phyloP scores from a whole-genome alignment of 1,140 invertebrate genomes.

The Tachypleus tridentatus region DNA sequence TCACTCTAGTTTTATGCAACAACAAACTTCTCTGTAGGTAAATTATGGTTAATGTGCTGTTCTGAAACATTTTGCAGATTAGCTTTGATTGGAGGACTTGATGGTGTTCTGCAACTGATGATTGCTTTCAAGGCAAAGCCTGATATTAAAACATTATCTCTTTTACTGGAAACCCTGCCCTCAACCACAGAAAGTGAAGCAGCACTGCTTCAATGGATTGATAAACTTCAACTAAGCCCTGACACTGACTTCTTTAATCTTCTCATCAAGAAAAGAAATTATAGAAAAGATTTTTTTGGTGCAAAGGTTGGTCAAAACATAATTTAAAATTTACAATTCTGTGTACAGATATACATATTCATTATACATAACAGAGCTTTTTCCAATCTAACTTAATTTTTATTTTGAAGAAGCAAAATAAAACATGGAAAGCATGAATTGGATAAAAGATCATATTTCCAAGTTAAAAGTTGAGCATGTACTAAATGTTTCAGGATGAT shows the following conservation, averaged over 20 bases:
- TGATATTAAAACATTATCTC: constrained; percentile 62
- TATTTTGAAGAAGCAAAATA: no score
- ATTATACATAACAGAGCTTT: no score
- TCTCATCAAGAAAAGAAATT: constrained; percentile 62
- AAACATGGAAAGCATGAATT: no score
- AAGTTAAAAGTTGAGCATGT: no score
- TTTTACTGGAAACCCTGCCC: constrained; percentile 57
- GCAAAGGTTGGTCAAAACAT: constrained; percentile 45
- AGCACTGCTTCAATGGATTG: constrained; percentile 46
- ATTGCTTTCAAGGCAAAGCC: constrained; percentile 48
- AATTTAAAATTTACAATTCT: no score
- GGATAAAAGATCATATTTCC: no score
- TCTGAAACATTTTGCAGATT: constrained; percentile 37
- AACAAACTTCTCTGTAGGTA: no score
- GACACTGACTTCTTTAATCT: constrained; percentile 77
- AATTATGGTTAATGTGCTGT: no score
- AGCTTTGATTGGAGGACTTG: constrained; percentile 61
- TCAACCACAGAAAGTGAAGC: constrained; percentile 50
- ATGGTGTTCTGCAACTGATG: constrained; percentile 62
- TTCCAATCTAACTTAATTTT: no score
- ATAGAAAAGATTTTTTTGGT: constrained; percentile 47
- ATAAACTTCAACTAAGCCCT: constrained; percentile 42
- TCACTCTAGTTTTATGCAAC: no score
- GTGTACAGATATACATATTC: no score
- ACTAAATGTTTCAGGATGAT: no score